A percentile compares a stretch with the other conserved stretches of the same genome.
phyloP scores from a whole-genome alignment of 2,888 invertebrate genomes.

The Oscheius onirici region DNA sequence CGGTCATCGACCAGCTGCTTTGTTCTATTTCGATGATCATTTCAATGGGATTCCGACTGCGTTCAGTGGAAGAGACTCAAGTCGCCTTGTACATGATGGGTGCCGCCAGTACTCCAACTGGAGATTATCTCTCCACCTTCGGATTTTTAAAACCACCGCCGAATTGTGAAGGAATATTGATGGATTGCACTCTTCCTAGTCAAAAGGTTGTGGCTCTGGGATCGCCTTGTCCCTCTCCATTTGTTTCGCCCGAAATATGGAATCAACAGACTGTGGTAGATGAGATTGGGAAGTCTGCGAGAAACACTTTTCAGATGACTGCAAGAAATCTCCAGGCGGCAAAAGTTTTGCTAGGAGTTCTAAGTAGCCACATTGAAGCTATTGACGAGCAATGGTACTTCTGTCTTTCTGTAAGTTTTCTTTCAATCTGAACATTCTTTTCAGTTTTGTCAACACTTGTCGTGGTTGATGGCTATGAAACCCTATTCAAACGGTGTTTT shows the following conservation, averaged over 20 bases:
- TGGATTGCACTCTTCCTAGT: slow-evolving; percentile 36
- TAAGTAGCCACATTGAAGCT: slow-evolving; percentile 29
- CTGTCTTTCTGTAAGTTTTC: neutral
- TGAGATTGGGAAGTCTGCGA: neutral
- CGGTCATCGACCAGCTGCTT: slow-evolving; percentile 87
- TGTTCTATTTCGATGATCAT: slow-evolving; percentile 90
- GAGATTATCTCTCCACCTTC: slow-evolving; percentile 22
- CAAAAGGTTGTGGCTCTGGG: slow-evolving; percentile 94
- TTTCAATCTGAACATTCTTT: slow-evolving; percentile 80
- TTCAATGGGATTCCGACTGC: slow-evolving; percentile 86
- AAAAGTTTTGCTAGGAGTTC: slow-evolving; percentile 81
- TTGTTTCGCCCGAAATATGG: slow-evolving; percentile 76
- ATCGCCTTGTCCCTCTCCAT: slow-evolving; percentile 81
- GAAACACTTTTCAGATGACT: slow-evolving; percentile 78
- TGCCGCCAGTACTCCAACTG: slow-evolving; percentile 14
- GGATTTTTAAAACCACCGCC: slow-evolving; percentile 11
- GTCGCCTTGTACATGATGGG: slow-evolving; percentile 23
- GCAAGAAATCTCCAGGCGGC: slow-evolving; percentile 97
- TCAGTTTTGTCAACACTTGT: slow-evolving; percentile 84
- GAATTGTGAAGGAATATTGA: slow-evolving; percentile 36
- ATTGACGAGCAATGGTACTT: slow-evolving; percentile 32
- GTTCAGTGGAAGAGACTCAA: slow-evolving; percentile 72
- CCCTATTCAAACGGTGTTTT: slow-evolving; percentile 89
- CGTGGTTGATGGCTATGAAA: slow-evolving; percentile 94
- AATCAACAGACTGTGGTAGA: slow-evolving; percentile 87